Conservation (phyloP, 1,140 invertebrate species). For the Cherax destructor region DNA sequence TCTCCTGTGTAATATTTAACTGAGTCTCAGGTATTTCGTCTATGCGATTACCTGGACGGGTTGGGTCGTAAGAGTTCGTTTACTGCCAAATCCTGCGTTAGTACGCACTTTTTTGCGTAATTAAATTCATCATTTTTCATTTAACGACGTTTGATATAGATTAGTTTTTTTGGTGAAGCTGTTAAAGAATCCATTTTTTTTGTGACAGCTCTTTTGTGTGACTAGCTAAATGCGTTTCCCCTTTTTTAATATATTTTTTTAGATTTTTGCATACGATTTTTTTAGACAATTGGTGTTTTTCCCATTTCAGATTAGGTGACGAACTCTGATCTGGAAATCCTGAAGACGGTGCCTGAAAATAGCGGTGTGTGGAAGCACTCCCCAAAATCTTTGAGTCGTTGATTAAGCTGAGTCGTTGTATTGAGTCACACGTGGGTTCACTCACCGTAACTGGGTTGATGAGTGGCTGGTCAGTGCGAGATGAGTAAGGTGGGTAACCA, state of each 20-base stretch:
- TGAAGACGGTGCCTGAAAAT: slow-evolving; percentile 33
- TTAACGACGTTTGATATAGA: too few species aligned
- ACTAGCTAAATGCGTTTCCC: slow-evolving; percentile 4
- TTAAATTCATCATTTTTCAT: too few species aligned
- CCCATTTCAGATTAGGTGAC: slow-evolving; percentile 65
- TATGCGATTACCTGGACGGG: too few species aligned
- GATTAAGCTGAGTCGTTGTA: slow-evolving; percentile 26
- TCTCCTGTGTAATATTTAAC: background rate
- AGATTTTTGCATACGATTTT: slow-evolving; percentile 48
- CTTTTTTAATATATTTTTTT: slow-evolving; percentile 14
- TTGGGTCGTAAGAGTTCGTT: too few species aligned
- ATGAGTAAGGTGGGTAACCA: slow-evolving; percentile 91
- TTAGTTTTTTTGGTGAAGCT: too few species aligned
- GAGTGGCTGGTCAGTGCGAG: slow-evolving; percentile 76
- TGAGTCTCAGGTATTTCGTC: too few species aligned
- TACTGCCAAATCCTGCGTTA: too few species aligned
- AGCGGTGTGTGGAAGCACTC: slow-evolving; percentile 9
- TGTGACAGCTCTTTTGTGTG: background rate
- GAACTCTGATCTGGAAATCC: slow-evolving; percentile 56
- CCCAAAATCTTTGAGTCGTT: slow-evolving; percentile 13
- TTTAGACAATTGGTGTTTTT: slow-evolving; percentile 60
- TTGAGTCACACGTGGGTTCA: slow-evolving; percentile 39
- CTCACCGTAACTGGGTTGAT: slow-evolving; percentile 52
- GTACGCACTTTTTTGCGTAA: too few species aligned
- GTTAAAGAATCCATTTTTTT: too few species aligned